Evolutionary conservation across 2,888 invertebrate genomes (phyloP).

Genomic region (Caenorhabditis imperialis): DNA sequence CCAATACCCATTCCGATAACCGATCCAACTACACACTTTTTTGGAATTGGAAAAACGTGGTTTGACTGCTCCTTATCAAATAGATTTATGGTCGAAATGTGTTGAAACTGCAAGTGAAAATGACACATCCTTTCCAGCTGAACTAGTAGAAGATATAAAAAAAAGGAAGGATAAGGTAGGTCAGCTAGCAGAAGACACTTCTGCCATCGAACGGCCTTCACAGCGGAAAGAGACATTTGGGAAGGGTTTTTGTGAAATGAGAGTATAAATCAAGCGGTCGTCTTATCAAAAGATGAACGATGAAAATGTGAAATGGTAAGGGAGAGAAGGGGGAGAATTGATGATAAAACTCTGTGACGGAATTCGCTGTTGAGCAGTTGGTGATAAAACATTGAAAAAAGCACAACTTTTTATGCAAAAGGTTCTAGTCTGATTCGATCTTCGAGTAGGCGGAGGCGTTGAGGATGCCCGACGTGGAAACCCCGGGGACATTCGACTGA

Average conservation of each 20-base stretch:
- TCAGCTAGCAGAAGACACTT: neutral
- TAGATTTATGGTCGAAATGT: slow-evolving; percentile 12
- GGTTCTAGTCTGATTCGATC: slow-evolving; percentile 17
- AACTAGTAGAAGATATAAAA: neutral
- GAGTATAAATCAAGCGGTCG: slow-evolving; percentile 5
- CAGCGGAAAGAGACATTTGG: too few species aligned
- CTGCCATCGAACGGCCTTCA: slow-evolving; percentile 2
- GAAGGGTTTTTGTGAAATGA: neutral
- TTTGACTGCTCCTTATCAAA: neutral
- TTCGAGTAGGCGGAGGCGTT: slow-evolving; percentile 35
- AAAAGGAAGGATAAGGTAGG: neutral
- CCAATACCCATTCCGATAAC: too few species aligned
- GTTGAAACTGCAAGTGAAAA: neutral
- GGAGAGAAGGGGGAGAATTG: slow-evolving; percentile 3
- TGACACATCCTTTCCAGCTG: too few species aligned
- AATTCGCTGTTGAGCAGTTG: too few species aligned
- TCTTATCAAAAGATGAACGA: slow-evolving; percentile 13
- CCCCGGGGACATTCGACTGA: neutral
- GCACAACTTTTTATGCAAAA: too few species aligned
- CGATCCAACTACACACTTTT: slow-evolving; percentile 7
- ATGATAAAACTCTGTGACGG: slow-evolving; percentile 17
- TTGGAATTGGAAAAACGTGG: slow-evolving; percentile 5
- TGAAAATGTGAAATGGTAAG: slow-evolving; percentile 1
- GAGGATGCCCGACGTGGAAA: slow-evolving; percentile 10
- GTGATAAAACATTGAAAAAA: too few species aligned